Evolutionary conservation across 2,888 invertebrate species (phyloP).

Genomic region (Dasypolia templi): DNA sequence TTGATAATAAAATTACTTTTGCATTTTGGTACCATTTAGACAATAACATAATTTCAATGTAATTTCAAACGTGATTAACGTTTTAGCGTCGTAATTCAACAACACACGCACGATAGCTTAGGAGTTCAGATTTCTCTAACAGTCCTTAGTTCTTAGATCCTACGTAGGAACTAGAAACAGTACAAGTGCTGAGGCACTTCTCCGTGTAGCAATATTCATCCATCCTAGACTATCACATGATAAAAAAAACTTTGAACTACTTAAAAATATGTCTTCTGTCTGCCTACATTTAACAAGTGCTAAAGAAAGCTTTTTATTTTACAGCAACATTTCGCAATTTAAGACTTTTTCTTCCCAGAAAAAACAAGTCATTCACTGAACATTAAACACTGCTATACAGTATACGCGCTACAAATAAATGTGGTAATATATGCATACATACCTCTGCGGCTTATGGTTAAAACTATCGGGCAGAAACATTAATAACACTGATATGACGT

Average conservation of each 20-base stretch:
- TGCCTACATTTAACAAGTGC: background rate
- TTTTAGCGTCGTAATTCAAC: background rate
- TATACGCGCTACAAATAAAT: background rate
- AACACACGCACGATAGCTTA: background rate
- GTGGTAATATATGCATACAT: background rate
- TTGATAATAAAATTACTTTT: slow-evolving; percentile 5
- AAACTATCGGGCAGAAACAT: background rate
- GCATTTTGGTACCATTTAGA: slow-evolving; percentile 6
- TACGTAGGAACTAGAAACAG: background rate
- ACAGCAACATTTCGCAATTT: background rate
- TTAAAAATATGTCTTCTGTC: background rate
- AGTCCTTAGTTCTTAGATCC: background rate
- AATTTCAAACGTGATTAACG: background rate
- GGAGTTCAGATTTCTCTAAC: background rate
- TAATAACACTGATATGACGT: background rate
- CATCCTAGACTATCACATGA: background rate
- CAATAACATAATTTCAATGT: no score
- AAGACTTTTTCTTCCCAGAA: background rate
- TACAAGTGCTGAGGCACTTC: background rate
- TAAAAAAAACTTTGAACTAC: background rate
- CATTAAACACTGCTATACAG: no score
- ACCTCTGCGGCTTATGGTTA: background rate
- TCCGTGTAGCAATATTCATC: background rate
- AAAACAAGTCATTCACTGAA: background rate
- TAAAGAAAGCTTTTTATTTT: background rate